These are phyloP conservation scores for Paedocypris sp. DNA, from an alignment of 2,113 vertebrate species.

Conservation along the genomic window DNA sequence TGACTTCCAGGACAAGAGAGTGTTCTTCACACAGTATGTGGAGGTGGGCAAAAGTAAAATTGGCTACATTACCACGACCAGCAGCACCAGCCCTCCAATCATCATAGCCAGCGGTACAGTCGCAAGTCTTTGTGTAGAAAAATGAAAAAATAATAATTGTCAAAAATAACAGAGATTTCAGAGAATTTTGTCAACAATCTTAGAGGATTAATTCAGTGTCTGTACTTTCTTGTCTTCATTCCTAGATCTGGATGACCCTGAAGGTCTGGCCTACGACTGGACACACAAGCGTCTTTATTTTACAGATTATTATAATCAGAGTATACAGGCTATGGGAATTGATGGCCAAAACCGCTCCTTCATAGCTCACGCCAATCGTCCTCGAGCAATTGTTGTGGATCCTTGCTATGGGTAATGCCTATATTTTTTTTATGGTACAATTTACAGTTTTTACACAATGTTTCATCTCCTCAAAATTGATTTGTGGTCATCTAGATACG, in stretches of 20 bases:
- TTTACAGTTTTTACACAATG: too few species aligned
- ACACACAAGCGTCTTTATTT: constrained; percentile 81
- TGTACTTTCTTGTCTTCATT: background rate
- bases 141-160: background rate
- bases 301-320: constrained; percentile 71
- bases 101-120: constrained; percentile 68
- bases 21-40: constrained; percentile 74
- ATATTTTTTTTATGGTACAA: too few species aligned
- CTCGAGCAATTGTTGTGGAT: constrained; percentile 74
- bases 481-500: constrained; percentile 41
- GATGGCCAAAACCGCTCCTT: constrained; percentile 72
- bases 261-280: constrained; percentile 90
- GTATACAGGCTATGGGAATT: constrained; percentile 72
- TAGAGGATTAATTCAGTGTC: background rate
- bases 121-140: background rate
- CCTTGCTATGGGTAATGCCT: constrained; percentile 78
- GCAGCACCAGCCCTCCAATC: constrained; percentile 53
- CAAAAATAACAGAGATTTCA: too few species aligned
- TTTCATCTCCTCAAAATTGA: background rate
- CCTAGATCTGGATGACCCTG: constrained; percentile 69
- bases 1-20: constrained; percentile 65
- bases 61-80: constrained; percentile 65
- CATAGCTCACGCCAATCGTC: constrained; percentile 65
- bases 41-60: constrained; percentile 63
- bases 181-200: too few species aligned